Percentiles rank a stretch among this genome's conserved stretches.
Conservation (phyloP, 2,888 invertebrate species). For the Eristalis tenax region DNA sequence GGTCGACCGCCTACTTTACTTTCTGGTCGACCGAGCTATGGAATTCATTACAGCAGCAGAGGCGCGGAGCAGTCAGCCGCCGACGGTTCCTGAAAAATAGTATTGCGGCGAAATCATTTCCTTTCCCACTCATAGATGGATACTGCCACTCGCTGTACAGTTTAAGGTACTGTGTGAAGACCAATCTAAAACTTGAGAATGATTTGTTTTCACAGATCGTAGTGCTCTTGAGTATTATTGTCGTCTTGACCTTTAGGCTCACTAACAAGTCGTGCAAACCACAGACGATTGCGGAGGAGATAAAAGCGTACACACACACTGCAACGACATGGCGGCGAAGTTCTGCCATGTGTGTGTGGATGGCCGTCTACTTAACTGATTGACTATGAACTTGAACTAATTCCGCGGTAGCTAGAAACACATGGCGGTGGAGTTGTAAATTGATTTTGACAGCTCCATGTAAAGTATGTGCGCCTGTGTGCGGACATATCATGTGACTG, state of each 20-base stretch:
- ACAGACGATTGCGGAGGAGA: slow-evolving; percentile 18
- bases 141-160: neutral
- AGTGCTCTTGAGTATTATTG: neutral
- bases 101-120: neutral
- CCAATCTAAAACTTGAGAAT: slow-evolving; percentile 8
- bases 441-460: slow-evolving; percentile 64
- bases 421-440: slow-evolving; percentile 64
- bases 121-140: neutral
- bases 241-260: slow-evolving; percentile 47
- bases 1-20: slow-evolving; percentile 15
- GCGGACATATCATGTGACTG: slow-evolving; percentile 46
- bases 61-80: too few relatives aligned
- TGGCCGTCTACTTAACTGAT: slow-evolving; percentile 45
- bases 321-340: slow-evolving; percentile 45
- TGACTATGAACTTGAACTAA: slow-evolving; percentile 69
- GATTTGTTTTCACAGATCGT: neutral
- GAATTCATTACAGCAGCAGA: slow-evolving; percentile 35
- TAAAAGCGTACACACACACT: slow-evolving; percentile 12
- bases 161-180: neutral
- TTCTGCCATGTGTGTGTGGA: slow-evolving; percentile 31
- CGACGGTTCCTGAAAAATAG: neutral
- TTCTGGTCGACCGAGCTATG: slow-evolving; percentile 15
- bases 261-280: slow-evolving; percentile 42
- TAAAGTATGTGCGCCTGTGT: slow-evolving; percentile 20
- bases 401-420: slow-evolving; percentile 33